A percentile compares a stretch with the other conserved stretches of the same genome.
phyloP scores from a whole-genome alignment of 2,113 vertebrate species.

The Coracopsis vasa region DNA sequence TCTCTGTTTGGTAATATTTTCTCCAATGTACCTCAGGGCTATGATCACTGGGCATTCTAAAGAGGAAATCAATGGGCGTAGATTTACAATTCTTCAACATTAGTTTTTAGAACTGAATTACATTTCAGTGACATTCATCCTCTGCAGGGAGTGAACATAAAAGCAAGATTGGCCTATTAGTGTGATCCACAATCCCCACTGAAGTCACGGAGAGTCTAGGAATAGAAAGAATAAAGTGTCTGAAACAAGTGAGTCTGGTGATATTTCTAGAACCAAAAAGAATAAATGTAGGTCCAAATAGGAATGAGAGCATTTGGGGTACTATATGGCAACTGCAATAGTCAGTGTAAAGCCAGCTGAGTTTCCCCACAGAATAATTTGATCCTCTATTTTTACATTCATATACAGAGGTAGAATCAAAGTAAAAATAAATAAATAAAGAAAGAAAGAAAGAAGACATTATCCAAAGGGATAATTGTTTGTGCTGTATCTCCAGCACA shows the following conservation, averaged over 20 bases:
- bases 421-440: neutral
- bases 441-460: neutral
- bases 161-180: neutral
- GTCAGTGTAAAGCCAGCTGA: neutral
- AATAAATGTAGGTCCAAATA: neutral
- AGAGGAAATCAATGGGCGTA: constrained; percentile 43
- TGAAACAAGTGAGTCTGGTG: neutral
- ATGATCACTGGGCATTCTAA: neutral
- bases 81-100: constrained; percentile 26
- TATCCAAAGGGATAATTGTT: constrained; percentile 35
- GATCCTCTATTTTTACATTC: neutral
- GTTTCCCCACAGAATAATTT: neutral
- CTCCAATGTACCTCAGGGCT: neutral
- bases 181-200: neutral
- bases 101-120: neutral
- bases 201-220: neutral
- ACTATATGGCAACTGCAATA: neutral
- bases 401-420: neutral
- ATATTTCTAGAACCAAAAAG: neutral
- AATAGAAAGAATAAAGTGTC: neutral
- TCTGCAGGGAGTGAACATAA: neutral
- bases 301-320: neutral
- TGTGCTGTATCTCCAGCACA: constrained; percentile 33
- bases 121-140: neutral
- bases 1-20: constrained; percentile 24